phyloP scores from a whole-genome alignment of 2,113 vertebrate genomes.

The Nasalis larvatus region DNA sequence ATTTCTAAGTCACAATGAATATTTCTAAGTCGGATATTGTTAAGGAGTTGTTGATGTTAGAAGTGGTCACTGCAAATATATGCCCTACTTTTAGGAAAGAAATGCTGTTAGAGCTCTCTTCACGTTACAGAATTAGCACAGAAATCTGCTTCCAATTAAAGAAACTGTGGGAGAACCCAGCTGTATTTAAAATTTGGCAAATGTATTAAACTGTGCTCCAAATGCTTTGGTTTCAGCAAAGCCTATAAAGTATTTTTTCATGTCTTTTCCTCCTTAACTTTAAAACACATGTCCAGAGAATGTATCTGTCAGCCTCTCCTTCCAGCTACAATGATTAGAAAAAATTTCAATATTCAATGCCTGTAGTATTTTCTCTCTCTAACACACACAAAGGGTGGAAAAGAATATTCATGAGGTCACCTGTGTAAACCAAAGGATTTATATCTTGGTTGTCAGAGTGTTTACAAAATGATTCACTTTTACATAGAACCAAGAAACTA shows the following conservation, averaged over 20 bases:
- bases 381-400: neutral
- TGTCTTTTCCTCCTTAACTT: constrained; percentile 55
- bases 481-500: neutral
- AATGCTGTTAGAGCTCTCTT: constrained; percentile 39
- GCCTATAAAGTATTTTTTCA: constrained; percentile 64
- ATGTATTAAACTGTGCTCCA: constrained; percentile 57
- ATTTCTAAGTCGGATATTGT: neutral
- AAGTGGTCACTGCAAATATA: neutral
- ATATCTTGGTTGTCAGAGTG: neutral
- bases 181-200: constrained; percentile 67
- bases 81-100: constrained; percentile 46
- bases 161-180: constrained; percentile 64
- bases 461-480: constrained; percentile 36
- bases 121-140: constrained; percentile 63
- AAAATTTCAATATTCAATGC: neutral
- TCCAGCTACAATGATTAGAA: constrained; percentile 14
- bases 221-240: constrained; percentile 62
- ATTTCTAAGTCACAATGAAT: too few relatives aligned
- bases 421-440: constrained; percentile 31
- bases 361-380: neutral
- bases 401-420: constrained; percentile 47
- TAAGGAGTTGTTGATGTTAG: neutral
- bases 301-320: neutral
- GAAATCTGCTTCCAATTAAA: constrained; percentile 72
- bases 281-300: constrained; percentile 41